Percentiles rank a stretch among this genome's conserved stretches.
phyloP scores from a whole-genome alignment of 2,888 invertebrate genomes.

The Chymomyza fuscimana region DNA sequence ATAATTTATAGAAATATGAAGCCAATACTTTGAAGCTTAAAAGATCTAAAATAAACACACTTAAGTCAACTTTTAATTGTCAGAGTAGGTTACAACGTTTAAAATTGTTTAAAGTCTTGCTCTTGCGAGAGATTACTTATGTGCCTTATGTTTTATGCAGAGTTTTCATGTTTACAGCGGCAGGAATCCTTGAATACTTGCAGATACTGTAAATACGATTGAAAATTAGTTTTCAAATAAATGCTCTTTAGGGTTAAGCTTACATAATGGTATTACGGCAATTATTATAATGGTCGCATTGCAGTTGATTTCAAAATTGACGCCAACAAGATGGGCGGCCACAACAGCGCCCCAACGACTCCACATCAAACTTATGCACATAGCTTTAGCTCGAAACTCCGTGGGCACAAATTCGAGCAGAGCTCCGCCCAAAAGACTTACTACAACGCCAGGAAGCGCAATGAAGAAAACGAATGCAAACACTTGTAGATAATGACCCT shows the following conservation, averaged over 20 bases:
- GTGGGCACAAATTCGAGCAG: constrained; percentile 58
- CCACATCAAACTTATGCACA: constrained; percentile 60
- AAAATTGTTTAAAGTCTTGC: no score
- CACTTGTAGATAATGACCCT: constrained; percentile 23
- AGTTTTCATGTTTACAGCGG: constrained; percentile 14
- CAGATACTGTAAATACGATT: constrained; percentile 15
- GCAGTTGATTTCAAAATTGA: constrained; percentile 40
- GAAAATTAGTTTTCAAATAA: not conserved
- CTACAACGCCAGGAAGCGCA: constrained; percentile 47
- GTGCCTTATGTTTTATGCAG: not conserved
- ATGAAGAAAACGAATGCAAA: constrained; percentile 43
- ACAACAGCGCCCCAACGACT: constrained; percentile 52
- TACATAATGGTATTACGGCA: constrained; percentile 50
- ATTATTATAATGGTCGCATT: constrained; percentile 39
- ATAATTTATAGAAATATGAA: no score
- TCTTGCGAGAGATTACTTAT: no score
- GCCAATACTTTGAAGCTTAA: no score
- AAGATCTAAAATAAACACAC: no score
- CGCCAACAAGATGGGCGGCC: constrained; percentile 46
- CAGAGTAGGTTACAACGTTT: no score
- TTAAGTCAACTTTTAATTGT: no score
- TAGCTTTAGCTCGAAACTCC: constrained; percentile 50
- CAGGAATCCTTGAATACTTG: constrained; percentile 29
- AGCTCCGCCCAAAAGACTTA: constrained; percentile 52
- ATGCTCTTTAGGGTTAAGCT: not conserved